Conservation (phyloP, 53 echinoderm and acorn worm species). For the Astropecten irregularis region DNA sequence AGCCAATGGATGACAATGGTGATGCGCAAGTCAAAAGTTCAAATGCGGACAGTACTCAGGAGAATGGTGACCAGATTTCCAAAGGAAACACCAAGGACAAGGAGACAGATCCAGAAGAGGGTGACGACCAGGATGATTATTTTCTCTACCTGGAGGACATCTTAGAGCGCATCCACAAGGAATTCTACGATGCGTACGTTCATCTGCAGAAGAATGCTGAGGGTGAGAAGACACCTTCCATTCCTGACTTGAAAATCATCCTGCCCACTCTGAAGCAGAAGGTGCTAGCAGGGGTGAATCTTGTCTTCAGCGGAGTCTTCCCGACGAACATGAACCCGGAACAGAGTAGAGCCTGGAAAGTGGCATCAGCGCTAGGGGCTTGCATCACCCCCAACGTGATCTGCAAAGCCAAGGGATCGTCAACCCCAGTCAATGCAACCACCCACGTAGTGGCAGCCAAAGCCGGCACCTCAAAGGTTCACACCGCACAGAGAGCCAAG, state of each 20-base stretch:
- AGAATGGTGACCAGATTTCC: constrained; percentile 36
- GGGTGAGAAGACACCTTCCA: not conserved
- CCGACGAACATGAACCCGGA: constrained; percentile 95
- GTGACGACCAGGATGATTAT: constrained; percentile 78
- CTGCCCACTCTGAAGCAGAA: constrained; percentile 73
- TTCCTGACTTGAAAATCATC: constrained; percentile 89
- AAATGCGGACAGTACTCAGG: constrained; percentile 24
- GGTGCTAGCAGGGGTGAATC: constrained; percentile 73
- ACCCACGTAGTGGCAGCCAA: constrained; percentile 98
- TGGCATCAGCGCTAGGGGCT: constrained; percentile 83
- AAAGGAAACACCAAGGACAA: not conserved
- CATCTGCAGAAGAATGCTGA: constrained; percentile 48
- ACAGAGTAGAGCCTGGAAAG: constrained; percentile 93
- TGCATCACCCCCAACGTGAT: constrained; percentile 73
- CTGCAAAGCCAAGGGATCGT: constrained; percentile 55
- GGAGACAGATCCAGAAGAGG: not conserved
- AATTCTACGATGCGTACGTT: constrained; percentile 69
- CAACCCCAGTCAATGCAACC: constrained; percentile 71
- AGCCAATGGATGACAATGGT: not conserved
- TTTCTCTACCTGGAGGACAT: constrained; percentile 89
- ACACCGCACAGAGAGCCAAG: constrained; percentile 70
- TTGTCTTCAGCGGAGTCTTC: constrained; percentile 93
- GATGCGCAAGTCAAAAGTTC: not conserved
- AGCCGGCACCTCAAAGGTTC: constrained; percentile 89
- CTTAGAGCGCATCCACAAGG: constrained; percentile 71